A percentile compares a stretch with the other conserved stretches of the same genome.
Evolutionary conservation across 1,140 invertebrate genomes (phyloP).

Genomic region (Heliconius himera): DNA sequence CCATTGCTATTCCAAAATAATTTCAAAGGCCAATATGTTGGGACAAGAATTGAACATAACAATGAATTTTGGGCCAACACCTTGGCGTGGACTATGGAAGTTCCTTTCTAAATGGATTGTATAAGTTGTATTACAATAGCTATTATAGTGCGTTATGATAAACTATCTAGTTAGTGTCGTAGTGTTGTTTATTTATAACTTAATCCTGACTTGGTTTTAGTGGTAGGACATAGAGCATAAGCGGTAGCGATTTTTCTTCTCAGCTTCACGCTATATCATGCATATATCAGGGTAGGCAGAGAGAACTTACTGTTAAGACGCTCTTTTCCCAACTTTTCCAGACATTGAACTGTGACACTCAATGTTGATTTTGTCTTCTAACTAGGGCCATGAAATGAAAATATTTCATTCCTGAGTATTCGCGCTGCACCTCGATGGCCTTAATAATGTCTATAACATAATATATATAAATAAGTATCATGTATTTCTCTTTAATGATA

Average conservation of each 20-base stretch:
- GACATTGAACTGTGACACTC: too few species aligned
- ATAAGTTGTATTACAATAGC: constrained; percentile 30
- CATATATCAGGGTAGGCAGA: too few species aligned
- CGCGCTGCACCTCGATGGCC: too few species aligned
- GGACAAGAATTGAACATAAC: background rate
- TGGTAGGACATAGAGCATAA: background rate
- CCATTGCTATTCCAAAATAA: background rate
- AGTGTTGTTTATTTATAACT: constrained; percentile 43
- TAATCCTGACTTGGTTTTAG: constrained; percentile 39
- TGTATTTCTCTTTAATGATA: too few species aligned
- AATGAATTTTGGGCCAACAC: background rate
- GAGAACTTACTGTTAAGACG: too few species aligned
- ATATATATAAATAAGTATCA: too few species aligned
- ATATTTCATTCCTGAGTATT: too few species aligned
- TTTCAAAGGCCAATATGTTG: background rate
- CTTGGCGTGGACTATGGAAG: background rate
- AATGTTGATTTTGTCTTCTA: too few species aligned
- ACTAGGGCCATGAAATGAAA: too few species aligned
- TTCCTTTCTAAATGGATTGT: constrained; percentile 15
- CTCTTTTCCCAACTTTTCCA: too few species aligned
- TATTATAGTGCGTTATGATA: constrained; percentile 35
- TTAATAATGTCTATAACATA: too few species aligned
- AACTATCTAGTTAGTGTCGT: constrained; percentile 32
- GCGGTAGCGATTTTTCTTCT: background rate
- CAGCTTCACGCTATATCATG: too few species aligned